Evolutionary conservation across 2,797 vertebrate genomes (phyloP).

Genomic region (Poeciliopsis gracilis): DNA sequence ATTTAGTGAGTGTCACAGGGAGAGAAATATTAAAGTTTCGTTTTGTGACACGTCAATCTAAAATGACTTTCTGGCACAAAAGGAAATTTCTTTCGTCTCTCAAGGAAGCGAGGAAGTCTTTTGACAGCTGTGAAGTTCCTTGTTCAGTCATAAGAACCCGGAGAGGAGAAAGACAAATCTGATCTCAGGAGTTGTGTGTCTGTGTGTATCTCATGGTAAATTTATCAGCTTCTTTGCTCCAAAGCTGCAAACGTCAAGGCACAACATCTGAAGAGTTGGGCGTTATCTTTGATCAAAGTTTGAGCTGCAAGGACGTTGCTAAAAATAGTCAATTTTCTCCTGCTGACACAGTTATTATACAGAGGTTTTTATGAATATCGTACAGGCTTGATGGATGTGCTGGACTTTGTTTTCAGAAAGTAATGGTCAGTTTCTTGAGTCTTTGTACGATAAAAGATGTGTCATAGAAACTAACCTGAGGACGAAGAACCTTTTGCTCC

Average conservation of each 20-base stretch:
- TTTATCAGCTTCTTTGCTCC: conserved; percentile 40
- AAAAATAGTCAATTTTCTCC: conserved; percentile 12
- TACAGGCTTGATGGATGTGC: not conserved
- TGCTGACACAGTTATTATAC: not conserved
- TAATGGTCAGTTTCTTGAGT: not conserved
- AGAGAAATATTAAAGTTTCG: not conserved
- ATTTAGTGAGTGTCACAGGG: conserved; percentile 20
- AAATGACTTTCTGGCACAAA: conserved; percentile 13
- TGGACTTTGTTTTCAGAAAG: not conserved
- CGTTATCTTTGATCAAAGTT: conserved; percentile 43
- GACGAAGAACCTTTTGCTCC: not conserved
- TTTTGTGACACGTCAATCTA: conserved; percentile 19
- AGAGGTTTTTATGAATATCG: not conserved
- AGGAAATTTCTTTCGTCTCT: conserved; percentile 1
- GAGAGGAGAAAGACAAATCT: conserved; percentile 4
- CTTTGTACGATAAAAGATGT: not conserved
- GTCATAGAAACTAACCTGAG: not conserved
- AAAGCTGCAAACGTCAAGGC: conserved; percentile 25
- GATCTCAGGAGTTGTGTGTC: conserved; percentile 12
- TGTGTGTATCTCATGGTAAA: conserved; percentile 32
- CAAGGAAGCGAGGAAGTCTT: conserved; percentile 15
- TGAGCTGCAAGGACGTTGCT: conserved; percentile 4
- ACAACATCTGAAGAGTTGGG: conserved; percentile 20
- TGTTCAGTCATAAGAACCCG: conserved; percentile 34
- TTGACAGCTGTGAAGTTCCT: conserved; percentile 38